Evolutionary conservation across 2,113 vertebrate genomes (phyloP).

Genomic region (Chamaea fasciata): DNA sequence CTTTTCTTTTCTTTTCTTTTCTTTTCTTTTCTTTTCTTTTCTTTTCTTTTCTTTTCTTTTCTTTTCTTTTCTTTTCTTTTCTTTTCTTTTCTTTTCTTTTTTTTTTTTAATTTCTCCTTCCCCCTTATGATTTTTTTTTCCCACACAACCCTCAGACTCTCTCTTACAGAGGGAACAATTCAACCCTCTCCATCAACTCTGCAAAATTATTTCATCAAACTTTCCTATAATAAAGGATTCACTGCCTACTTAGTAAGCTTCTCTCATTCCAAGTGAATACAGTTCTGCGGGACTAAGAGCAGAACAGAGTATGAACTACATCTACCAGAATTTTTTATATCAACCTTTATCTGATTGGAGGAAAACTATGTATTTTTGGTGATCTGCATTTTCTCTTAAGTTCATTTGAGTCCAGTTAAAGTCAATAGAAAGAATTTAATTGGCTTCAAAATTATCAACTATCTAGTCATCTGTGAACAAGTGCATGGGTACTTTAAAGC

Average conservation of each 20-base stretch:
- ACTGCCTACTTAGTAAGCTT: neutral
- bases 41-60: no score
- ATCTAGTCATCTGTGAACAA: neutral
- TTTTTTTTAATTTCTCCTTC: neutral
- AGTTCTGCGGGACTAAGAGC: neutral
- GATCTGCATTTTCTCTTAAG: neutral
- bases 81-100: no score
- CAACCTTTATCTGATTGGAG: neutral
- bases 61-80: no score
- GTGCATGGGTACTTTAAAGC: neutral
- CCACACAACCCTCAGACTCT: neutral
- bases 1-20: no score
- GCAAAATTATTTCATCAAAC: neutral
- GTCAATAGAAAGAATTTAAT: neutral
- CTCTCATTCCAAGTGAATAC: neutral
- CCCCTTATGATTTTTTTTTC: neutral
- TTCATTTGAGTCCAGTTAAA: neutral
- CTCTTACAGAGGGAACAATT: neutral
- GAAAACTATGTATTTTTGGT: neutral
- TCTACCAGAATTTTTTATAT: neutral
- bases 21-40: no score
- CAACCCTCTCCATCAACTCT: neutral
- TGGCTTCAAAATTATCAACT: neutral
- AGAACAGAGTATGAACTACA: neutral
- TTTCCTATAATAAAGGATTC: neutral